These are phyloP conservation scores for Zosterops hypoxanthus DNA, from an alignment of 2,113 vertebrate genomes.

Conservation along the genomic window DNA sequence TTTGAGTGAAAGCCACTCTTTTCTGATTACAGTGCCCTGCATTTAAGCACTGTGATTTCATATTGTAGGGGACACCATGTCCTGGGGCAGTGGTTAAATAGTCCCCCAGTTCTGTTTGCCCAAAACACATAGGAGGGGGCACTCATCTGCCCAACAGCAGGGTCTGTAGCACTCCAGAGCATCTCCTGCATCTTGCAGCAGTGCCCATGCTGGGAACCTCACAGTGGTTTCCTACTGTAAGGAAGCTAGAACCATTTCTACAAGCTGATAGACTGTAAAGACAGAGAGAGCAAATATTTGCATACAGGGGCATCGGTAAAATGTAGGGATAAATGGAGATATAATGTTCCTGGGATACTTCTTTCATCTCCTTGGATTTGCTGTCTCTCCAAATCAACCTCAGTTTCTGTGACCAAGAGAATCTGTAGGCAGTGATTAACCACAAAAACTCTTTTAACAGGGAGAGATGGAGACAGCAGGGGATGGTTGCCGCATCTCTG, in stretches of 20 bases:
- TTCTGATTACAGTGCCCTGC: not conserved
- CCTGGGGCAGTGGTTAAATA: not conserved
- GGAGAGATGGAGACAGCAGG: not conserved
- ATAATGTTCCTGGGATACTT: too few species aligned
- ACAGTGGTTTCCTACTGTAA: not conserved
- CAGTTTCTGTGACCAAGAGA: not conserved
- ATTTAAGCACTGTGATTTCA: not conserved
- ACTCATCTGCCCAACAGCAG: not conserved
- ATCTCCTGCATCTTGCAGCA: not conserved
- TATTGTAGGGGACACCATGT: fast-evolving
- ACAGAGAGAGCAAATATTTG: not conserved
- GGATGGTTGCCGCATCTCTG: fast-evolving
- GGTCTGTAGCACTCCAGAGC: not conserved
- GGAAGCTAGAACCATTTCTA: not conserved
- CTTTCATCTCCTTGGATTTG: not conserved
- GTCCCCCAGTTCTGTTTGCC: not conserved
- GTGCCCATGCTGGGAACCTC: not conserved
- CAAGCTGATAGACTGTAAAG: not conserved
- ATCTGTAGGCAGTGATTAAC: not conserved
- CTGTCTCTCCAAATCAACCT: not conserved
- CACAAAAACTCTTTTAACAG: not conserved
- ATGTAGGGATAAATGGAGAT: not conserved
- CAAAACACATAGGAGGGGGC: fast-evolving
- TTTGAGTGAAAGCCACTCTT: not conserved
- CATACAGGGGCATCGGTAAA: not conserved